Conservation (phyloP, 2,797 vertebrate genomes). For the Aplochiton taeniatus region DNA sequence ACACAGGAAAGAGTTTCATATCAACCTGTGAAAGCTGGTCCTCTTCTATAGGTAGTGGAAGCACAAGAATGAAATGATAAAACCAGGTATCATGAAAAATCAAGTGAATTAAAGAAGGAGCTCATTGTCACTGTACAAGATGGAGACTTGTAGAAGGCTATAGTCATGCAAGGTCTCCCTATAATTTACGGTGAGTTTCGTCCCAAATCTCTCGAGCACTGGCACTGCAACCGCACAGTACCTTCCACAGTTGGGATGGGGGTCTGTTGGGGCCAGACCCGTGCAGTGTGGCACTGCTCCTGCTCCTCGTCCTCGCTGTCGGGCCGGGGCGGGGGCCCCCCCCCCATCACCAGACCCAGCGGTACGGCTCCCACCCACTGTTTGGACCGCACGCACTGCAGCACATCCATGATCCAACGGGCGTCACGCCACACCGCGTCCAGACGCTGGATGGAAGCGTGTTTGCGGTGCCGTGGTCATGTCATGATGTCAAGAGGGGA, state of each 20-base stretch:
- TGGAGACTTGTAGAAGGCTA: too few relatives aligned
- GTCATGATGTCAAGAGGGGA: too few relatives aligned
- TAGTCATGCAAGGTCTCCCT: too few relatives aligned
- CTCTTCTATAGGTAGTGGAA: neutral
- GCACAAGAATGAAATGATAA: too few relatives aligned
- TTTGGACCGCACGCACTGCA: constrained; percentile 75
- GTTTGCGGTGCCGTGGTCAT: too few relatives aligned
- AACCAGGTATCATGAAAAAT: too few relatives aligned
- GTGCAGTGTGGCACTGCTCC: constrained; percentile 50
- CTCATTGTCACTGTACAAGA: too few relatives aligned
- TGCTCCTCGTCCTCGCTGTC: constrained; percentile 59
- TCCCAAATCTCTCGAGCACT: too few relatives aligned
- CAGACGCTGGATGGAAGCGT: constrained; percentile 55
- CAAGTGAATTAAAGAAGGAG: too few relatives aligned
- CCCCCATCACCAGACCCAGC: constrained; percentile 75
- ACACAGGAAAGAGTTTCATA: neutral
- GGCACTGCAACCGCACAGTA: too few relatives aligned
- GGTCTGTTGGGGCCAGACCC: constrained; percentile 53
- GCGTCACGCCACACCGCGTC: constrained; percentile 72
- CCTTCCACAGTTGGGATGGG: constrained; percentile 2
- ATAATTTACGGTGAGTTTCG: too few relatives aligned
- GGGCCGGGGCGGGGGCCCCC: constrained; percentile 60
- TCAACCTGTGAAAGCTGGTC: neutral
- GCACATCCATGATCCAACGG: constrained; percentile 80
- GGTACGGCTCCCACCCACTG: constrained; percentile 74